Conservation (phyloP, 2,888 invertebrate genomes). For the Matsumyia berberina region DNA sequence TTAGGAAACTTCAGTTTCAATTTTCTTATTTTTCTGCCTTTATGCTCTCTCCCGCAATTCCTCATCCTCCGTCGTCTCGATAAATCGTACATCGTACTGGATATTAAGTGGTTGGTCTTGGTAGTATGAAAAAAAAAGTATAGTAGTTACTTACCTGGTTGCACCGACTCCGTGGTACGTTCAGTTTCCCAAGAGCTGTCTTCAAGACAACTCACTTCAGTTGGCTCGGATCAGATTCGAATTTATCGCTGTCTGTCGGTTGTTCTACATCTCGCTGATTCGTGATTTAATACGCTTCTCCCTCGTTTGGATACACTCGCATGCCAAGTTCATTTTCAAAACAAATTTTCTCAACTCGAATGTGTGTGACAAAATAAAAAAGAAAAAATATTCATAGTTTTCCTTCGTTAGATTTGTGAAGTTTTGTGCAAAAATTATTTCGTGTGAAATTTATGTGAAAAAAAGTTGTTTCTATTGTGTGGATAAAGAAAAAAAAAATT, state of each 20-base stretch:
- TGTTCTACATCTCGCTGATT: conserved; percentile 25
- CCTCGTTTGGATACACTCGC: conserved; percentile 7
- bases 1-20: conserved; percentile 41
- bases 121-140: conserved; percentile 19
- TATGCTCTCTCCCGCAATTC: conserved; percentile 62
- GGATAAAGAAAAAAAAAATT: conserved; percentile 19
- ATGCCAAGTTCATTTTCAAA: conserved; percentile 50
- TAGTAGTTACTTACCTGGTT: conserved; percentile 71
- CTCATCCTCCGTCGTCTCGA: conserved; percentile 58
- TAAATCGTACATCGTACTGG: conserved; percentile 72
- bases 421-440: conserved; percentile 27
- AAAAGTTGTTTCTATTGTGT: conserved; percentile 2
- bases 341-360: background rate
- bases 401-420: conserved; percentile 7
- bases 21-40: conserved; percentile 53
- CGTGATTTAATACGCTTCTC: conserved; percentile 50
- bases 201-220: conserved; percentile 72
- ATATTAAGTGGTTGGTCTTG: conserved; percentile 68
- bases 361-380: conserved; percentile 24
- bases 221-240: conserved; percentile 57
- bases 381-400: conserved; percentile 8
- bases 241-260: conserved; percentile 58
- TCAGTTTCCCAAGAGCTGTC: conserved; percentile 75
- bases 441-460: conserved; percentile 41
- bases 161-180: conserved; percentile 61